Evolutionary conservation across 2,888 invertebrate species (phyloP).

Genomic region (Philereme vetulata): DNA sequence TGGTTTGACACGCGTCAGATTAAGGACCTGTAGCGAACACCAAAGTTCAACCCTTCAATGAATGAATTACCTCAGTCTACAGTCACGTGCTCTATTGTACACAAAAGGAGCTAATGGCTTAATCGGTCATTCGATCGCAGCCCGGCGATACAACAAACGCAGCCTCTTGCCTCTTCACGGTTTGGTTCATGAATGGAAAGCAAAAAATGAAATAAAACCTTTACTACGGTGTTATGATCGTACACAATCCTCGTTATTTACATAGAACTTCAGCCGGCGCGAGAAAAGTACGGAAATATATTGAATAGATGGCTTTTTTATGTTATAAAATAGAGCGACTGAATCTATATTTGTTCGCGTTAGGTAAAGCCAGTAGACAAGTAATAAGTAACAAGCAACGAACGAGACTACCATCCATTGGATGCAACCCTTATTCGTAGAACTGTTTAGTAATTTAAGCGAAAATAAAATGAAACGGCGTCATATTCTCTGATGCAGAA

Average conservation of each 20-base stretch:
- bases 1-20: slow-evolving; percentile 29
- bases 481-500: slow-evolving; percentile 44
- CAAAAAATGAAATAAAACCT: slow-evolving; percentile 60
- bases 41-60: slow-evolving; percentile 50
- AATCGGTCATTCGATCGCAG: slow-evolving; percentile 73
- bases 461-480: slow-evolving; percentile 22
- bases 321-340: too few species aligned
- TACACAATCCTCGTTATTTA: slow-evolving; percentile 59
- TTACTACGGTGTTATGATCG: slow-evolving; percentile 62
- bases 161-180: slow-evolving; percentile 61
- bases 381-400: too few species aligned
- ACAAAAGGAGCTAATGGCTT: slow-evolving; percentile 70
- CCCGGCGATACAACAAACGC: slow-evolving; percentile 56
- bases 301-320: slow-evolving; percentile 11
- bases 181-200: slow-evolving; percentile 71
- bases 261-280: slow-evolving; percentile 32
- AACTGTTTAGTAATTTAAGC: slow-evolving; percentile 7
- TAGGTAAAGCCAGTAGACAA: too few species aligned
- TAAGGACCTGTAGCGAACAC: slow-evolving; percentile 19
- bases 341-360: too few species aligned
- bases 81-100: slow-evolving; percentile 76
- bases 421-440: not conserved
- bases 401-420: not conserved
- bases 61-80: slow-evolving; percentile 61
- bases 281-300: slow-evolving; percentile 17